phyloP scores from a whole-genome alignment of 1,140 invertebrate genomes.

The Lineus longissimus region DNA sequence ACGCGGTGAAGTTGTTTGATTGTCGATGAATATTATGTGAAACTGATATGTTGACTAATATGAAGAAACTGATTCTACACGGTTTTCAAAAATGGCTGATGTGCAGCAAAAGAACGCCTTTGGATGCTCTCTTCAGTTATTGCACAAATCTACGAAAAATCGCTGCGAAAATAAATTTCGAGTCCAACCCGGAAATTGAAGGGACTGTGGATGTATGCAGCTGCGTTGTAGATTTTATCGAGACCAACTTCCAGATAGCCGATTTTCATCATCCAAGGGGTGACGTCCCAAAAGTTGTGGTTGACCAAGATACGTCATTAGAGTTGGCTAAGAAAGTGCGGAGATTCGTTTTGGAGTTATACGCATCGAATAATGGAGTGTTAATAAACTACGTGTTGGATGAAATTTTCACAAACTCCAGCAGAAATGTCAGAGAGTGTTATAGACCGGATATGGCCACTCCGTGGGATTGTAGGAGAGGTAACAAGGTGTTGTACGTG shows the following conservation, averaged over 20 bases:
- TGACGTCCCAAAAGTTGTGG: neutral
- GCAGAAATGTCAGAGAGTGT: neutral
- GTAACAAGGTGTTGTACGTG: conserved; percentile 3
- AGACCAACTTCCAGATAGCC: neutral
- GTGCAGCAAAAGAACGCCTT: conserved; percentile 4
- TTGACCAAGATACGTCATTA: neutral
- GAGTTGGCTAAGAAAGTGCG: neutral
- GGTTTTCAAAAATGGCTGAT: conserved; percentile 7
- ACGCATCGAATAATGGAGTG: neutral
- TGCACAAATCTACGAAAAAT: conserved; percentile 4
- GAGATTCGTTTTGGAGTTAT: neutral
- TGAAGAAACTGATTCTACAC: conserved; percentile 8
- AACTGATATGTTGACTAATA: neutral
- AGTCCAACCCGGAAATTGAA: conserved; percentile 1
- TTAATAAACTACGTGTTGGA: conserved; percentile 5
- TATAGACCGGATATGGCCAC: neutral
- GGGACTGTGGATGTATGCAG: neutral
- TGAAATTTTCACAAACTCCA: conserved; percentile 8
- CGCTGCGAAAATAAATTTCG: neutral
- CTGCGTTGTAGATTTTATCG: neutral
- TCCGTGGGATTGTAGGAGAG: conserved; percentile 6
- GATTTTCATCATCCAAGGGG: neutral
- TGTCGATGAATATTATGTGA: neutral
- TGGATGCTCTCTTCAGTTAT: neutral
- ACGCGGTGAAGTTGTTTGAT: neutral